These are phyloP conservation scores for Junco hyemalis DNA, from an alignment of 2,113 vertebrate genomes.

Conservation along the genomic window DNA sequence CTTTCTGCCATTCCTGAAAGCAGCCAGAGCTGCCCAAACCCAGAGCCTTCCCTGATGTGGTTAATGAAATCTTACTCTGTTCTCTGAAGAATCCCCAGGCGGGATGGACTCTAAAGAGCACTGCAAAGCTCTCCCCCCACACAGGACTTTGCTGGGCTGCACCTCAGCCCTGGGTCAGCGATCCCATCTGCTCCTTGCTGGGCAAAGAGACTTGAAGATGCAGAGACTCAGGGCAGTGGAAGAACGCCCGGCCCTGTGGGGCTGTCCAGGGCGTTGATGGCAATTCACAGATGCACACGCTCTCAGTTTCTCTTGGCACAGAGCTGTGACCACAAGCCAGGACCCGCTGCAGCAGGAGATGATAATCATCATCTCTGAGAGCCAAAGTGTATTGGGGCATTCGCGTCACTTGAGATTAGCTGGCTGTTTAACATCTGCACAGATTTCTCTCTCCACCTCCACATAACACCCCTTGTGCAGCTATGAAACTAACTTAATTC, in stretches of 20 bases:
- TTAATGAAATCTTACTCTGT: neutral
- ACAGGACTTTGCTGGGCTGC: neutral
- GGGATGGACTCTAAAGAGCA: neutral
- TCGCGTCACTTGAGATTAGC: conserved; percentile 10
- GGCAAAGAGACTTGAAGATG: neutral
- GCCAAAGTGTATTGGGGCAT: conserved; percentile 5
- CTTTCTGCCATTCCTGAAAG: neutral
- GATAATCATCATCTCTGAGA: neutral
- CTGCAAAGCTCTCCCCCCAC: neutral
- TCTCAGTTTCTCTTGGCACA: conserved; percentile 5
- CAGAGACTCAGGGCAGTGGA: neutral
- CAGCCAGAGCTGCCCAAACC: neutral
- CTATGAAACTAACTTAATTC: conserved; percentile 13
- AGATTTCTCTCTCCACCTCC: conserved; percentile 43
- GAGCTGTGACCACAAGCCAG: conserved; percentile 1
- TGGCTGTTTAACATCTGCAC: conserved; percentile 57
- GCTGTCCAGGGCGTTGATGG: neutral
- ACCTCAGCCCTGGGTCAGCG: neutral
- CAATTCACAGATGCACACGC: neutral
- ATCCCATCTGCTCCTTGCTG: neutral
- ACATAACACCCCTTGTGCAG: neutral
- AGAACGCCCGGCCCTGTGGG: neutral
- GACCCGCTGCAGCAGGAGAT: neutral
- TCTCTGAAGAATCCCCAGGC: neutral
- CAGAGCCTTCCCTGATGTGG: neutral